Evolutionary conservation across 2,888 invertebrate species (phyloP), one percentile per base, ranked within the genome.

Genomic region (Lasius fuliginosus): DNA sequence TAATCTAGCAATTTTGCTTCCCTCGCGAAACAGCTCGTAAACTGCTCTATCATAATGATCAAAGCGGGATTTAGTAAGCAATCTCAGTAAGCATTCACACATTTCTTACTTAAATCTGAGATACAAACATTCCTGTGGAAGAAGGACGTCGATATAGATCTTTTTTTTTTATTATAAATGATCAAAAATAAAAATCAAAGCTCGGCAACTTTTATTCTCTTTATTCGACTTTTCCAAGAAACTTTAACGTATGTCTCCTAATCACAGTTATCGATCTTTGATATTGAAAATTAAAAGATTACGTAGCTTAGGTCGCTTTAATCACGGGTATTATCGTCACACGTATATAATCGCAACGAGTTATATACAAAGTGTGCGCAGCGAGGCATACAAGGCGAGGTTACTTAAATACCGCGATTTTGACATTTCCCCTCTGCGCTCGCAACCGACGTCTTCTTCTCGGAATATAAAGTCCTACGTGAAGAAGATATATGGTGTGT

Each of bases 341-440:
- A n/a, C 30, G 9, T 56, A 40, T 56, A 40, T 12, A 11, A 15
- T n/a, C n/a, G 30, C n/a, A 12, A 12, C 2, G 36, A 36, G 68
- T 77, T 77, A 53, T 40, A 65, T 5, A 4, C 4, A 8, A 42
- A 42, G 42, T 42, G 23, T 42, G 65, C 23, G 42, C 65, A 42
- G 23, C 42, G 65, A 65, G 23, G 40, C 23, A 18, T 65, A 62
- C 33, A 62, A 62, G 67, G 67, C 27, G 49, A 56, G 62, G 79
- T 81, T 62, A 73, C 60, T 60, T 62, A 73, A 81, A 73, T 73
- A 73, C 73, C 46, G 73, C 23, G 73, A 81, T 91, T 86, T 86
- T 90, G 86, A 91, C 89, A 90, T 89, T 89, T 89, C 85, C 75
- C 76, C 75, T 83, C 40, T 79, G 46, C 76, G 60, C 53, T 77